Conservation (phyloP, 2,113 vertebrate genomes). For the Acanthisitta chloris region DNA sequence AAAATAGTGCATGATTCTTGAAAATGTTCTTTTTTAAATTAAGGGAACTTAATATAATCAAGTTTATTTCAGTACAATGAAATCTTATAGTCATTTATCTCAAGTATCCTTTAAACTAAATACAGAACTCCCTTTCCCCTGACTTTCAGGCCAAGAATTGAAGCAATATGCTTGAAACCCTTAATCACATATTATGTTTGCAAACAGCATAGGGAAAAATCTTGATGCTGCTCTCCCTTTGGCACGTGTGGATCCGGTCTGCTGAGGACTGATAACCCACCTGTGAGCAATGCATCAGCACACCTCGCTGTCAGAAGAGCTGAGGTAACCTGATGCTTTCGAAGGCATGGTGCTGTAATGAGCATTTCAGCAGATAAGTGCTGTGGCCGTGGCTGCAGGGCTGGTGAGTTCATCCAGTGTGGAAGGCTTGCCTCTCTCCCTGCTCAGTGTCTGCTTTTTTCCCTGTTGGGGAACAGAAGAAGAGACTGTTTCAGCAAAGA, state of each 20-base stretch:
- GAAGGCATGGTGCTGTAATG: not conserved
- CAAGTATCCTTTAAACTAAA: not conserved
- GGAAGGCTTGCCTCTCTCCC: not conserved
- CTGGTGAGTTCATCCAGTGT: not conserved
- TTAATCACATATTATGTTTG: not conserved
- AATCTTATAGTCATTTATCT: not conserved
- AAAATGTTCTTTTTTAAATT: not conserved
- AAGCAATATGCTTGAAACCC: not conserved
- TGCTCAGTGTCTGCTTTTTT: not conserved
- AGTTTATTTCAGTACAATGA: not conserved
- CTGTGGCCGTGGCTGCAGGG: not conserved
- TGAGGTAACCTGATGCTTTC: not conserved
- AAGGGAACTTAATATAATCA: not conserved
- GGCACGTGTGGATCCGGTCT: fast-evolving
- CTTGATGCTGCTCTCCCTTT: not conserved
- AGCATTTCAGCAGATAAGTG: not conserved
- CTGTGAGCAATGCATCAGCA: not conserved
- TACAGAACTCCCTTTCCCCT: not conserved
- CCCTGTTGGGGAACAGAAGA: not conserved
- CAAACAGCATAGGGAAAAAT: not conserved
- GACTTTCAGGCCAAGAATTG: not conserved
- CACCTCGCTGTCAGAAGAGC: fast-evolving
- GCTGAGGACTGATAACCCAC: not conserved
- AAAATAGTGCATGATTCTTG: not conserved
- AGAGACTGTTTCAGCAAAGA: not conserved